Evolutionary conservation across 2,888 invertebrate species (phyloP), one percentile per base, ranked within the genome.

Genomic region (Diabrotica balteata): DNA sequence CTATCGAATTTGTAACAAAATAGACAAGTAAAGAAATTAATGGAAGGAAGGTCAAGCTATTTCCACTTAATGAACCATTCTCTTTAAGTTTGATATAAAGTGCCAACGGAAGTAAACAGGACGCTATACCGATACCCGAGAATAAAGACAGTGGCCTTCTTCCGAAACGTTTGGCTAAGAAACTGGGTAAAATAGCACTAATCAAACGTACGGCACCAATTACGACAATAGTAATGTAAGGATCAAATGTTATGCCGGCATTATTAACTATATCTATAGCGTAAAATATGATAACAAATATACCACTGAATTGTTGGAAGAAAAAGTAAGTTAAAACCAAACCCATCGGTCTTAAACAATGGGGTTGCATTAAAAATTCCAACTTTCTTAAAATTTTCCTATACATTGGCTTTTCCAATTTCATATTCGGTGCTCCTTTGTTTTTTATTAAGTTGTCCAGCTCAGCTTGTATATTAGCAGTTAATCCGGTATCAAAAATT

Each of bases 291-390:
- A 88, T 81, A 0, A 87, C 86, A 70, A 87, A 88, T 4, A 86
- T 83, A 0, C 89, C 89, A 6, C 87, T 84, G 70, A 88, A 86
- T 77, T 89, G 89, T 76, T 88, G 88, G 75, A 88, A 88, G 71
- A 88, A 85, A 77, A 88, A 88, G 75, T 83, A 88, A 0, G 77
- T 69, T 4, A 85, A 72, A 75, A 88, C 84, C 9, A 88, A 82
- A 7, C 79, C 53, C 61, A 88, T 85, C 0, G 88, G 88, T 62
- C 85, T 82, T 53, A 84, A 77, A 2, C 85, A 85, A 59, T 82
- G 82, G 0, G 85, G 83, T 63, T 82, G 79, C 7, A 78, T 59
- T 7, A 87, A 73, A 67, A 77, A 76, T 51, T 76, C 75, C 0
- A 81, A 17, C 68, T 82, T 82, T 32, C 77, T 77, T 54, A 51